Evolutionary conservation across 2,888 invertebrate species (phyloP), one percentile per base, ranked within the genome.

Genomic region (Drosophila buzzatii): DNA sequence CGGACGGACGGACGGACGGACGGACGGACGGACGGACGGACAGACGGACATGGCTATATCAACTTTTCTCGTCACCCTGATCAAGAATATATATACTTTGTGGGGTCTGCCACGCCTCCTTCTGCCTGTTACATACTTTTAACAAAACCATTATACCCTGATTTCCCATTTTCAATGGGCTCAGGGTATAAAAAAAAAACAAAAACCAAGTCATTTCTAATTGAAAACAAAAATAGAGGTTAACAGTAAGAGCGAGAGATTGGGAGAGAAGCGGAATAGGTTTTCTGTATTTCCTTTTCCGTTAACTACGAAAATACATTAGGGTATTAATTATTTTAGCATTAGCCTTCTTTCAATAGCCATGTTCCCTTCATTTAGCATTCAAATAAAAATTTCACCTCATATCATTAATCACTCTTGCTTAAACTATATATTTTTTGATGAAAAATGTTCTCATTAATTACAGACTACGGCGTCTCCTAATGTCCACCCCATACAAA

Each of bases 191-290:
- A n/a, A n/a, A 12, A 5, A 35, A 49, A 44, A 41, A 35, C 18
- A 53, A 39, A 18, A 23, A 23, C 39, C 10, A n/a, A 23, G n/a
- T 27, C 20, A 16, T 51, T 67, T 63, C 55, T 72, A 59, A 72
- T 72, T 73, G 59, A 39, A 44, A 42, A 39, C 5, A 16, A n/a
- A 49, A 44, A 27, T 12, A 56, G 27, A 27, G 53, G 9, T 23
- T 27, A 27, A 23, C 6, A 27, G 39, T 16, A 14, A 37, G 1
- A 18, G 20, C 0, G 2, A 39, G 6, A 41, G 12, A n/a, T n/a
- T 0, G 23, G 14, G 3, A 20, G 16, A 9, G 12, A 6, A 14
- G 7, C 33, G 44, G 20, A 5, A 12, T 3, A 45, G 14, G 45
- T 8, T 16, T 14, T 33, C 2, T 20, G n/a, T 27, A 45, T 12